phyloP scores from a whole-genome alignment of 37 sponge, comb jelly and placozoan species.

The Corticium candelabrum region DNA sequence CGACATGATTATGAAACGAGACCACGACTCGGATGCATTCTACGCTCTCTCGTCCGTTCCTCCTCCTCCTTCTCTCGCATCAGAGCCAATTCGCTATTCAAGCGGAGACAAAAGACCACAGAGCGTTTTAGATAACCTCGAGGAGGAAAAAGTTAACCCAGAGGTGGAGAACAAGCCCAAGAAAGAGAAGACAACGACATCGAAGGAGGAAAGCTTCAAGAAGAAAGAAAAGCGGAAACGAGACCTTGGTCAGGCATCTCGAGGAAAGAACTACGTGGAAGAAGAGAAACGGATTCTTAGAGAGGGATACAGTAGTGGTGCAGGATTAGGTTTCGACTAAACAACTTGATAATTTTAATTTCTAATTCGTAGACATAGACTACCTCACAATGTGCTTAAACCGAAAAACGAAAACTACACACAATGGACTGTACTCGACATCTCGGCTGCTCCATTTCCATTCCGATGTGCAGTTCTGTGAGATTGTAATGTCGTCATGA shows the following conservation, averaged over 20 bases:
- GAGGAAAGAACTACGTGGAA: slow-evolving; percentile 79
- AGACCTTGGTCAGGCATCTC: slow-evolving; percentile 52
- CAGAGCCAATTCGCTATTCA: background rate
- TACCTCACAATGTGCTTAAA: too few relatives aligned
- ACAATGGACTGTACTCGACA: too few relatives aligned
- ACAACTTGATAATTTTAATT: too few relatives aligned
- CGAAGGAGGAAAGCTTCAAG: slow-evolving; percentile 26
- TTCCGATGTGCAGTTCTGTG: too few relatives aligned
- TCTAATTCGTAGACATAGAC: too few relatives aligned
- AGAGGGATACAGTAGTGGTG: slow-evolving; percentile 22
- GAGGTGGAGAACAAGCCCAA: background rate
- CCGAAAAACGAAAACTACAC: too few relatives aligned
- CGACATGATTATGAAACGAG: slow-evolving; percentile 26
- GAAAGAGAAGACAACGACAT: background rate
- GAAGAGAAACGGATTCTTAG: slow-evolving; percentile 74
- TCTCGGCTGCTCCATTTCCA: too few relatives aligned
- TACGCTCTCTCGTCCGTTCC: slow-evolving; percentile 26
- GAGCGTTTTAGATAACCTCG: too few relatives aligned
- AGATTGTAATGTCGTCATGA: too few relatives aligned
- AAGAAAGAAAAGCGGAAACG: slow-evolving; percentile 72
- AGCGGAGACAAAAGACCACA: background rate
- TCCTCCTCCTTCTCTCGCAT: slow-evolving; percentile 37
- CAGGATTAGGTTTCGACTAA: background rate
- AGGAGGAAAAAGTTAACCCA: too few relatives aligned
- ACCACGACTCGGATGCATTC: slow-evolving; percentile 15